Base-by-base conservation (phyloP, 2,113 vertebrate species). In the Piaya cayana region DNA sequence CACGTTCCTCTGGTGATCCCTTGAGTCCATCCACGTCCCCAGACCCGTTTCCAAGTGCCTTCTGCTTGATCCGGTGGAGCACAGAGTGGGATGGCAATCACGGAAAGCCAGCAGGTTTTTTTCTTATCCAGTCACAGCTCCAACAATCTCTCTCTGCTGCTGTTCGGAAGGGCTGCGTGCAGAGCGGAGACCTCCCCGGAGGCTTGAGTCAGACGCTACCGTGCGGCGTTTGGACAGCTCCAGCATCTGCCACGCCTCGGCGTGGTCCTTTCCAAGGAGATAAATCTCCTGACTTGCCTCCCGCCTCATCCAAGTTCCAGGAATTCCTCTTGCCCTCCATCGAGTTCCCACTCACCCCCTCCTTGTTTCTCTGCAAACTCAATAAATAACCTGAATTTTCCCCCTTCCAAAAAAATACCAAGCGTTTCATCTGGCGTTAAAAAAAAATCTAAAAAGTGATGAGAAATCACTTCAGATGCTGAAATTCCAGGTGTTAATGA, bases 71-170 rank as follows among this genome's bases (percentile, higher is more conserved):
- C 7, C 12, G 30, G 22, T 17, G 60, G 29, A 47, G 11, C 47
- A 30, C 26, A 10, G 29, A 8, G 30, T 0, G 4, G 45, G 17
- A 34, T 1, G 3, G 43, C 1, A 8, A 29, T 3, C 2, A 5
- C 49, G 37, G 49, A 37, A 23, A 52, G 18, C 11, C 39, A 30
- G 5, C 9, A 29, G 45, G 17, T 19, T 49, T 64, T 64, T n/a
- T 34, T 64, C 30, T 6, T 12, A 58, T 7, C 8, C 0, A 2
- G 23, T 62, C 42, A 3, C 25, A 2, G 2, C 0, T 2, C 26
- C 1, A 0, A 8, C 1, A 5, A 15, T 29, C 34, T 63, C 42
- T 19, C 63, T n/a, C 2, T 0, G 19, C 29, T 49, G 37, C 56
- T 22, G 5, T n/a, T 69, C 29, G 67, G 75, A 45, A 64, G 55